phyloP scores from a whole-genome alignment of 1,140 invertebrate genomes.

The Orchestia grillus region DNA sequence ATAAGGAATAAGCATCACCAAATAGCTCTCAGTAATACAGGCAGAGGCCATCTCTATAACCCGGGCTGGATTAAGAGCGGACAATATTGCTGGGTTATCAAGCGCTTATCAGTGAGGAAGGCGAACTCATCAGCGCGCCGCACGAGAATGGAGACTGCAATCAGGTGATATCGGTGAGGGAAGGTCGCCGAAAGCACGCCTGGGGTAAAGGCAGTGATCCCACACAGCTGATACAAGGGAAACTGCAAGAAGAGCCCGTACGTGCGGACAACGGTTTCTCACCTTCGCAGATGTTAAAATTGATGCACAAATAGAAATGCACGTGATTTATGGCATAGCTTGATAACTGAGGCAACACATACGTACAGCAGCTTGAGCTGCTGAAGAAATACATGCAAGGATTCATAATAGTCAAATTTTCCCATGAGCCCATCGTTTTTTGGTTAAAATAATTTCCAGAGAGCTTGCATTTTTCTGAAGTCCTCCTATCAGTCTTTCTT shows the following conservation, averaged over 20 bases:
- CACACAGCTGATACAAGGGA: neutral
- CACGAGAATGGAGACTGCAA: neutral
- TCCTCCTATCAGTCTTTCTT: too few relatives aligned
- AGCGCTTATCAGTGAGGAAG: conserved; percentile 2
- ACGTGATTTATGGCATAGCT: neutral
- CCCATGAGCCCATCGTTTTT: too few relatives aligned
- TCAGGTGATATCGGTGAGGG: neutral
- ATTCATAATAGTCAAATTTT: too few relatives aligned
- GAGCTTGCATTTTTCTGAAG: too few relatives aligned
- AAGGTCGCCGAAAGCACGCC: neutral
- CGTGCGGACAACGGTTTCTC: neutral
- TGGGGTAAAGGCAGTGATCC: neutral
- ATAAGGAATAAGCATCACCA: neutral
- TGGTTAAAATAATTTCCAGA: too few relatives aligned
- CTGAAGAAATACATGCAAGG: too few relatives aligned
- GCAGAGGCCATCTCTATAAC: neutral
- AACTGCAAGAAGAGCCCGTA: neutral
- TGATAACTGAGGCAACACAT: neutral
- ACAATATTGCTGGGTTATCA: conserved; percentile 25
- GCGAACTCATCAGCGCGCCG: conserved; percentile 12
- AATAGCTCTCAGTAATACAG: neutral
- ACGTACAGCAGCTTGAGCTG: neutral
- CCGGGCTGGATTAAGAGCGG: neutral
- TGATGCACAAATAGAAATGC: neutral
- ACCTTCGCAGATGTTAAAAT: neutral